phyloP scores from a whole-genome alignment of 2,797 vertebrate species.

The Borostomias antarcticus region DNA sequence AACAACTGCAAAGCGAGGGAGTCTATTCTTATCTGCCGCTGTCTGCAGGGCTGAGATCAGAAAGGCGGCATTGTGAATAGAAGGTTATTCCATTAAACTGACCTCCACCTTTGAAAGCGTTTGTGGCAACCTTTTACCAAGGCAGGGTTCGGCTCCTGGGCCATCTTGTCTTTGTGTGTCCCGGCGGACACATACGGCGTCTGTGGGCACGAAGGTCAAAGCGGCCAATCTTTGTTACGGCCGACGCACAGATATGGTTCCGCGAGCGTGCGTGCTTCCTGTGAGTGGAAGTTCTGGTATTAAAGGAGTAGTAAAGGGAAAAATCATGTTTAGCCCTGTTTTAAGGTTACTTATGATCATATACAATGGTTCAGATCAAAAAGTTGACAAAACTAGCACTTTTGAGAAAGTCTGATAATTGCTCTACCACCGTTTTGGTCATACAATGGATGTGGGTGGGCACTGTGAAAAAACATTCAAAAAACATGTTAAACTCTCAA shows the following conservation, averaged over 20 bases:
- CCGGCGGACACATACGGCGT: conserved; percentile 23
- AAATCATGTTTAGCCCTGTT: too few relatives aligned
- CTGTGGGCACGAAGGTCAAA: conserved; percentile 44
- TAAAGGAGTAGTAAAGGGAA: too few relatives aligned
- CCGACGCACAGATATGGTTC: conserved; percentile 24
- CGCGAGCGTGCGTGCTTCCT: too few relatives aligned
- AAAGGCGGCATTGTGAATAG: conserved; percentile 43
- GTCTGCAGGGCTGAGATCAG: conserved; percentile 28
- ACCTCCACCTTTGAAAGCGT: conserved; percentile 8
- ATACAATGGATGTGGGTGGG: too few relatives aligned
- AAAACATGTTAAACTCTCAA: too few relatives aligned
- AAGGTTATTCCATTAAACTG: conserved; percentile 46
- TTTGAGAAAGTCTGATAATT: too few relatives aligned
- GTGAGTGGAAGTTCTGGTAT: too few relatives aligned
- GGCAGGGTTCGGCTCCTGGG: conserved; percentile 16
- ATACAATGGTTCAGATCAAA: too few relatives aligned
- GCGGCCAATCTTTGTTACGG: conserved; percentile 15
- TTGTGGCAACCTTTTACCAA: conserved; percentile 31
- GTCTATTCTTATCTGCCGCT: conserved; percentile 8
- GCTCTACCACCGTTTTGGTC: too few relatives aligned
- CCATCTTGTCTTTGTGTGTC: conserved; percentile 26
- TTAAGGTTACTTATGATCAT: too few relatives aligned
- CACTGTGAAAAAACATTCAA: too few relatives aligned
- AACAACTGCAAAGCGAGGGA: neutral
- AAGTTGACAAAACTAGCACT: too few relatives aligned